Evolutionary conservation across 1,140 invertebrate species (phyloP).

Genomic region (Drosophila melanica): DNA sequence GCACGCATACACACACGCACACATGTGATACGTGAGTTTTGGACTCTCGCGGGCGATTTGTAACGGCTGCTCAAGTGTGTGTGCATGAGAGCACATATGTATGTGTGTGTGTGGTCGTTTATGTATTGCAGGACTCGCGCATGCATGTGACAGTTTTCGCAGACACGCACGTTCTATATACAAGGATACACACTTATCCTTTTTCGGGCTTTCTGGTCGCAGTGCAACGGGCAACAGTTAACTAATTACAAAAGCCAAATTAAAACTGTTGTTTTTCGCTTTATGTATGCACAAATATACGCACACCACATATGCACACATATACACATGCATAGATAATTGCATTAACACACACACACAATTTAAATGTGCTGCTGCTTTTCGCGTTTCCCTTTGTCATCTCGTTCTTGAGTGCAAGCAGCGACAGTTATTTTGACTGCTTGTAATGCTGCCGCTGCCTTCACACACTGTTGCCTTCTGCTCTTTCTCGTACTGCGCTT

Average conservation of each 20-base stretch:
- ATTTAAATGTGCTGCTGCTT: too few relatives aligned
- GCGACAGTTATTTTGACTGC: background rate
- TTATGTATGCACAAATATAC: slow-evolving; percentile 10
- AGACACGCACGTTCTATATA: slow-evolving; percentile 34
- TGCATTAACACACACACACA: background rate
- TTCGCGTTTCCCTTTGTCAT: background rate
- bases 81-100: slow-evolving; percentile 15
- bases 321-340: background rate
- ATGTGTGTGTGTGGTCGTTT: slow-evolving; percentile 39
- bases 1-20: background rate
- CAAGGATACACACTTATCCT: slow-evolving; percentile 23
- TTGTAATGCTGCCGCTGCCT: too few relatives aligned
- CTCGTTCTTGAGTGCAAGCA: background rate
- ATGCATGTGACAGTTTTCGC: slow-evolving; percentile 35
- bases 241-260: slow-evolving; percentile 74
- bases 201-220: slow-evolving; percentile 8
- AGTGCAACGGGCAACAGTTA: slow-evolving; percentile 47
- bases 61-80: slow-evolving; percentile 29
- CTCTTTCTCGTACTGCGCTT: background rate
- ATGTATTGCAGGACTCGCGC: slow-evolving; percentile 56
- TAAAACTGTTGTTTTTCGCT: slow-evolving; percentile 56
- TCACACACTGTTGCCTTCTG: background rate
- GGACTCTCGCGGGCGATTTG: slow-evolving; percentile 20
- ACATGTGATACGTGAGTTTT: slow-evolving; percentile 1
- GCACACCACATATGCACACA: background rate